Conservation (phyloP, 2,797 vertebrate genomes). For the Fundulus diaphanus region DNA sequence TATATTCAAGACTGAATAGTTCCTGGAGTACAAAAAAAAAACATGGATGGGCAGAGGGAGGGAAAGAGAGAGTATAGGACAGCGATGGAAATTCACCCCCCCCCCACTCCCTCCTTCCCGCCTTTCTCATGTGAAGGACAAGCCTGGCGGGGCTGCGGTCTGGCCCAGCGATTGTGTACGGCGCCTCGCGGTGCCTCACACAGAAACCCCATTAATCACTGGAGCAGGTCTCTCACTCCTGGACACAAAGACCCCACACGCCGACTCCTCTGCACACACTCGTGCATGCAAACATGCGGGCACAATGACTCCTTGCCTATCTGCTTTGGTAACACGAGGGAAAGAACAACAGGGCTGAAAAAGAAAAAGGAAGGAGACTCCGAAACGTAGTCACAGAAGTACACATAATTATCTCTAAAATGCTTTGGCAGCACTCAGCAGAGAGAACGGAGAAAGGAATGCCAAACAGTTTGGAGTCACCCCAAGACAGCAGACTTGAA, state of each 20-base stretch:
- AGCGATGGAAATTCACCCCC: slow-evolving; percentile 56
- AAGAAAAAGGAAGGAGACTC: slow-evolving; percentile 33
- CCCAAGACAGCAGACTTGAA: slow-evolving; percentile 69
- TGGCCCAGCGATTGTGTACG: slow-evolving; percentile 81
- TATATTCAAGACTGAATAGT: slow-evolving; percentile 40
- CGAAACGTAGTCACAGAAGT: slow-evolving; percentile 60
- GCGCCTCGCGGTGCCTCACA: slow-evolving; percentile 79
- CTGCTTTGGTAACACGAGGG: slow-evolving; percentile 27
- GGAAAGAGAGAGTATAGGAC: slow-evolving; percentile 64
- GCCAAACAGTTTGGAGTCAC: slow-evolving; percentile 74
- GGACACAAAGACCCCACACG: slow-evolving; percentile 82
- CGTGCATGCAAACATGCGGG: slow-evolving; percentile 63
- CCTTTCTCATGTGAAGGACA: slow-evolving; percentile 83
- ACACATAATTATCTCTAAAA: slow-evolving; percentile 73
- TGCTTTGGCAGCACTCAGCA: slow-evolving; percentile 63
- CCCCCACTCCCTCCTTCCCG: slow-evolving; percentile 62
- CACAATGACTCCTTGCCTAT: slow-evolving; percentile 49
- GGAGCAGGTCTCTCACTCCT: slow-evolving; percentile 78
- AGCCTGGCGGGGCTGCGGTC: slow-evolving; percentile 79
- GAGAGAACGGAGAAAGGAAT: slow-evolving; percentile 70
- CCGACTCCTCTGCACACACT: slow-evolving; percentile 56
- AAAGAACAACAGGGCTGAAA: slow-evolving; percentile 18
- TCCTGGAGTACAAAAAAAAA: slow-evolving; percentile 39
- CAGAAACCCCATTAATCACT: slow-evolving; percentile 86
- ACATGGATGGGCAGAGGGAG: slow-evolving; percentile 66